Percentiles rank a stretch among this genome's conserved stretches.
These are phyloP conservation scores for Chymomyza caudatula DNA, from an alignment of 2,888 invertebrate genomes.

Conservation along the genomic window DNA sequence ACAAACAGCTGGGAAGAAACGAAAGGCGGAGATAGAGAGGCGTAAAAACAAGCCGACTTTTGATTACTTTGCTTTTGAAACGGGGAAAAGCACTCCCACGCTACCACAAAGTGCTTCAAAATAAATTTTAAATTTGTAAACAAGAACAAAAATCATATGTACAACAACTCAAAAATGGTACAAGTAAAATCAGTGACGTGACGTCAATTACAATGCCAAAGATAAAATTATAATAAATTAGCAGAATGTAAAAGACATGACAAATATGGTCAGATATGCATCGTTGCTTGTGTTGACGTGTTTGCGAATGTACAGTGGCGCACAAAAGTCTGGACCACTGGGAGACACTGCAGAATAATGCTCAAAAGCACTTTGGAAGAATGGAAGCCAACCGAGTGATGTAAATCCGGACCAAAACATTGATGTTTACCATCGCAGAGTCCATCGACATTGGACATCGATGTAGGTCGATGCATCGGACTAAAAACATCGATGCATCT, in stretches of 20 bases:
- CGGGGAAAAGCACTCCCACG: neutral
- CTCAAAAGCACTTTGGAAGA: too few relatives aligned
- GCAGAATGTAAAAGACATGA: constrained; percentile 26
- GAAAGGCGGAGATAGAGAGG: neutral
- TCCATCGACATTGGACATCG: too few relatives aligned
- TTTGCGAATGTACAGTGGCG: neutral
- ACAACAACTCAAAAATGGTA: neutral
- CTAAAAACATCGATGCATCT: too few relatives aligned
- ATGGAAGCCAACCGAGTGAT: too few relatives aligned
- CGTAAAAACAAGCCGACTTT: neutral
- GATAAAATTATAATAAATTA: constrained; percentile 3
- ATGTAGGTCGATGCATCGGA: too few relatives aligned
- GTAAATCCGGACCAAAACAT: too few relatives aligned
- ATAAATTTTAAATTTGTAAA: neutral
- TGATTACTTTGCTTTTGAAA: neutral
- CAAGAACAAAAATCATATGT: neutral
- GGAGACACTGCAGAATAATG: too few relatives aligned
- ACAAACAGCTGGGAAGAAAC: neutral
- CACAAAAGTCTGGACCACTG: neutral
- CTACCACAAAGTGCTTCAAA: neutral
- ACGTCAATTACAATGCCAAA: constrained; percentile 5
- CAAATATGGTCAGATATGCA: constrained; percentile 6
- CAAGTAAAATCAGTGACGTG: neutral
- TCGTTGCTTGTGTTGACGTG: neutral
- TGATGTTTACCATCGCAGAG: too few relatives aligned